Conservation (phyloP, 2,888 invertebrate genomes). For the Spisula solida region DNA sequence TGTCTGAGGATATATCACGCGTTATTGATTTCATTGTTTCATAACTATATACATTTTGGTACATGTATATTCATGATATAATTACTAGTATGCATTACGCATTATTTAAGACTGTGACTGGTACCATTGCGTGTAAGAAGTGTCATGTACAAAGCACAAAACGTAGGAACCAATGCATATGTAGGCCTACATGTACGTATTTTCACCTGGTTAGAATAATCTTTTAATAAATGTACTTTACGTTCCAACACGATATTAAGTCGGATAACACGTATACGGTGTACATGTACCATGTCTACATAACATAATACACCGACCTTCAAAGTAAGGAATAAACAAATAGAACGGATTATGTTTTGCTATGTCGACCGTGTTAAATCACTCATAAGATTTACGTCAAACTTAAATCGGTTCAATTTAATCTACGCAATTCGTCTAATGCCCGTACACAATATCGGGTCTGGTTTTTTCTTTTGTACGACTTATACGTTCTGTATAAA, state of each 20-base stretch:
- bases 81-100: too few relatives aligned
- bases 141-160: too few relatives aligned
- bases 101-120: too few relatives aligned
- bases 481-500: background rate
- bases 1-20: too few relatives aligned
- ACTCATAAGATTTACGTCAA: background rate
- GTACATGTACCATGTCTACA: background rate
- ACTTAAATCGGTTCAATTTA: conserved; percentile 18
- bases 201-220: background rate
- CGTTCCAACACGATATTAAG: background rate
- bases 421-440: background rate
- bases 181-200: background rate
- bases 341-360: background rate
- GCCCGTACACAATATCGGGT: background rate
- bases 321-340: conserved; percentile 1
- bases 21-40: too few relatives aligned
- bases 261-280: background rate
- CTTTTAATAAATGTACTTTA: background rate
- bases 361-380: background rate
- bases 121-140: too few relatives aligned
- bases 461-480: background rate
- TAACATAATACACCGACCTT: background rate
- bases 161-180: too few relatives aligned
- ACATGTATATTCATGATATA: too few relatives aligned
- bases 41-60: too few relatives aligned